Base-by-base conservation (phyloP, 2,797 vertebrate genomes). In the Myripristis jacobus region DNA sequence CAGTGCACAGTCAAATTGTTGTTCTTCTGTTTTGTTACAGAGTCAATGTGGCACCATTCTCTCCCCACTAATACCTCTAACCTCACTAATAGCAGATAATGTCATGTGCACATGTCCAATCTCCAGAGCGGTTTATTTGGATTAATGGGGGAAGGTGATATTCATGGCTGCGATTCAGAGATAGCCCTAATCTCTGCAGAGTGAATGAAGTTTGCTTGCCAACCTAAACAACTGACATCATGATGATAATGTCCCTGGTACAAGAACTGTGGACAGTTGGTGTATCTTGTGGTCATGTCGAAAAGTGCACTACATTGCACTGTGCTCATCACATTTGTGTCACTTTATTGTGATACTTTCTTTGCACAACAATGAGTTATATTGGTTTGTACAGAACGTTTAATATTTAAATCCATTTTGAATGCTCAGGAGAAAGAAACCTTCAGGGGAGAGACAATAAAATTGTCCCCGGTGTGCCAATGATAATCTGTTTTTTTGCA, bases 71-170 rank as follows among this genome's bases (percentile, higher is more conserved):
- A 90, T 87, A 70, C 25, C 36, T 24, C 48, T 46, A 21, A 18
- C 83, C 83, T 75, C 82, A 65, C 77, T 87, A 83, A 91, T 70
- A 88, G 77, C 87, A 89, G 86, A 92, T 91, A 87, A 93, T 85
- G 89, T 87, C 86, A 79, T 88, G 88, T 80, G 83, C 83, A 73
- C 81, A 83, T 79, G 84, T 83, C 44, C 59, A 75, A 80, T 73
- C 69, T 70, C 57, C 51, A 71, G 59, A 81, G 79, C 55, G 85
- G 79, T 89, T 91, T 90, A 84, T 84, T 63, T 73, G 88, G 88
- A 92, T 92, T 92, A 91, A 87, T 86, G 86, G 84, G 70, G 83
- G 84, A 87, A 89, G 85, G 82, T 89, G 84, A 90, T 89, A 87
- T 82, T 87, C 70, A 81, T 82, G 79, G 71, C 77, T 77, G 79